Base-by-base conservation (phyloP, 1,140 invertebrate genomes). In the Teleopsis dalmanni region DNA sequence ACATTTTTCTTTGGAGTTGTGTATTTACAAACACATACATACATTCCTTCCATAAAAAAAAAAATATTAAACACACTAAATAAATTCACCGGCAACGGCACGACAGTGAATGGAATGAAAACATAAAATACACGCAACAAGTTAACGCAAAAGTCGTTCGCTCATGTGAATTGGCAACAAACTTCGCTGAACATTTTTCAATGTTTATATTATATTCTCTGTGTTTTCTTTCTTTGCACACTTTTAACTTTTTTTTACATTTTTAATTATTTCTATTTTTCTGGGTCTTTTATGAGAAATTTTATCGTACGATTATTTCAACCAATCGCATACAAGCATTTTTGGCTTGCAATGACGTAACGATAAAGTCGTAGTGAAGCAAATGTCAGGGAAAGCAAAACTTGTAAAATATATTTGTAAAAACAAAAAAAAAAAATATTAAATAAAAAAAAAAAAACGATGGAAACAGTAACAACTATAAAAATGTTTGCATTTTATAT, bases 221-320 rank as follows among this genome's bases (percentile, higher is more conserved):
- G 18, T 5, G 18, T 35, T 14, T 35, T 14, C 18, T 14, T 35
- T 8, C 26, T 3, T n/a, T 8, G 19, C 36, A 26, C 23, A 26
- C 29, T 42, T 41, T 37, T 2, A 18, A 19, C 7, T 31, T 42
- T 43, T 43, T 29, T 43, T 21, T n/a, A 13, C 29, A 26, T 14
- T 18, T 42, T 42, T 26, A 42, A 42, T 42, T 43, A 43, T 43
- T 43, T 43, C 31, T 27, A 27, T 29, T 43, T 25, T 29, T 49
- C 33, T 49, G 31, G 38, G 40, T 36, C 31, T 49, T 49, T 44
- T 25, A 49, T 59, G 57, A 62, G 57, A 65, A 61, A 66, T 57
- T 65, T 64, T 48, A 67, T 67, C 64, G 64, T 67, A 67, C 61
- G 64, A 67, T 67, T 62, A 64, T 64, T 66, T 66, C 58, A 27